Evolutionary conservation across 2,888 invertebrate genomes (phyloP), one percentile per base, ranked within the genome.

Genomic region (Conops quadrifasciatus): DNA sequence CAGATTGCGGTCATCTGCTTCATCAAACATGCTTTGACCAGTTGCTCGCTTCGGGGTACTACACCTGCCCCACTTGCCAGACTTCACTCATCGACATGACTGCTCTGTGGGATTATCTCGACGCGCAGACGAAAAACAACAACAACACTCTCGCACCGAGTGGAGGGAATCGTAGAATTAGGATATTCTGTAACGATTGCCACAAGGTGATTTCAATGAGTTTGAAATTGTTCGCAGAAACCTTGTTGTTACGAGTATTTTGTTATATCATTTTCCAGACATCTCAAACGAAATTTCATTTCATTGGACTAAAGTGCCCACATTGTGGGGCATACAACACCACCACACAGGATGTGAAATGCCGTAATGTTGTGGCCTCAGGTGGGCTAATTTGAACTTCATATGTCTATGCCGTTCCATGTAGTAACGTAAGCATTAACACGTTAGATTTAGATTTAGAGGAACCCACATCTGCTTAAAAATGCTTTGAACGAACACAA

Each of bases 301-400:
- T 95, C 73, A 92, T 96, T 43, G 96, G 95, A 1, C 87, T 94
- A 71, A 96, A 96, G 84, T 96, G 96, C 83, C 88, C 89, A 58
- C 90, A 92, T 77, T 96, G 96, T 82, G 94, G 94, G n/a, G 95
- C 94, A 1, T 96, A 96, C 85, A 96, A 96, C 84, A 96, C 96
- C n/a, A n/a, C n/a, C 0, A 93, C 94, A 79, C 90, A 93, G 80
- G 92, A 93, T 58, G 81, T 84, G 3, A 85, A 85, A 72, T 81
- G 85, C 71, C 83, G 84, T 58, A 79, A 82, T 73, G 83, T 83
- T 9, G 77, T 84, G 76, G 83, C 80, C 65, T 80, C 80, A 75
- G 78, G 78, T 77, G 67, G 21, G 51, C n/a, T 51, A n/a, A n/a
- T n/a, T n/a, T n/a, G n/a, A n/a, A n/a, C n/a, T n/a, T n/a, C n/a